phyloP scores from a whole-genome alignment of 2,113 vertebrate genomes.

The Manacus vitellinus region DNA sequence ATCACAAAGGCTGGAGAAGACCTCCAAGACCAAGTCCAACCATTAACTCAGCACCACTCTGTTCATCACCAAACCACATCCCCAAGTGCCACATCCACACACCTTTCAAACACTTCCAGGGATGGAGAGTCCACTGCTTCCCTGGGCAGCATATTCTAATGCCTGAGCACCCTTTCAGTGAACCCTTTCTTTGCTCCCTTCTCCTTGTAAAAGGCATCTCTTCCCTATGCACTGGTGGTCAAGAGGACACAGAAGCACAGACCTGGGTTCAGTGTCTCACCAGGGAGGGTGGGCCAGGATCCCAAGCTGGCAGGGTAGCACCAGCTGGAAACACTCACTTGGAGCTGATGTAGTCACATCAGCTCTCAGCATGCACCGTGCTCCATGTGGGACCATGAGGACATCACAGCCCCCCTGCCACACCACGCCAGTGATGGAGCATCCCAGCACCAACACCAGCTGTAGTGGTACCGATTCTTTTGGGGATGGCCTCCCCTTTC shows the following conservation, averaged over 20 bases:
- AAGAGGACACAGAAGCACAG: neutral
- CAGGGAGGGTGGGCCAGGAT: rapidly evolving
- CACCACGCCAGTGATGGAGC: rapidly evolving
- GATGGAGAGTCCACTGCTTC: neutral
- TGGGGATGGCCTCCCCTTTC: neutral
- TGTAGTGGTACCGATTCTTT: neutral
- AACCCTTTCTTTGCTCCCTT: neutral
- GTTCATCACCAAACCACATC: neutral
- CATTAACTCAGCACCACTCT: neutral
- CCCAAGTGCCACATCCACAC: neutral
- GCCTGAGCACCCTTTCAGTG: neutral
- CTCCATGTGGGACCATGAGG: rapidly evolving
- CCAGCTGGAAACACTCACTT: neutral
- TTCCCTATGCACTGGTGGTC: rapidly evolving
- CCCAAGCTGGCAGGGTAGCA: neutral
- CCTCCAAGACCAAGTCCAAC: neutral
- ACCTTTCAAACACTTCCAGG: neutral
- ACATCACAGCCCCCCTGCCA: rapidly evolving
- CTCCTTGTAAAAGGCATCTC: neutral
- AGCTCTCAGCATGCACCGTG: rapidly evolving
- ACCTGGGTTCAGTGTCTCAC: neutral
- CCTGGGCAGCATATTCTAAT: neutral
- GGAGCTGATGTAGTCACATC: neutral
- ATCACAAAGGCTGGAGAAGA: neutral
- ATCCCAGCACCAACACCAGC: neutral